Base-by-base conservation (phyloP, 2,888 invertebrate species). In the Crepidodera aurea region DNA sequence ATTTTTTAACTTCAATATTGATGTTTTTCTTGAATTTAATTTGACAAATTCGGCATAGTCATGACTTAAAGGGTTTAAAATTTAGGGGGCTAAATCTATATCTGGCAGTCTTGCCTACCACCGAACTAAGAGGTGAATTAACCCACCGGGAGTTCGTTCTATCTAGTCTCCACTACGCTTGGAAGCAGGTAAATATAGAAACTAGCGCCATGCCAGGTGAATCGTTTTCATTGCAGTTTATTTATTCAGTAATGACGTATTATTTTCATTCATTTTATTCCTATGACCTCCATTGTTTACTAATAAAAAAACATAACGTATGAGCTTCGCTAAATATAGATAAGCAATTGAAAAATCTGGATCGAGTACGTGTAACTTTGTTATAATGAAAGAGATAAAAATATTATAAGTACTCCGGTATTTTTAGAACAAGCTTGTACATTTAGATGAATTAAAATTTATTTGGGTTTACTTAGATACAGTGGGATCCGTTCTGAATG, bases 221-320 rank as follows among this genome's bases (percentile, higher is more conserved):
- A 40, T 15, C 6, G 27, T 40, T 27, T 16, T 51, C 18, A 34
- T 34, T 32, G 12, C 40, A 16, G 42, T 42, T 13, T 10, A 18
- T 54, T 54, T 54, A 54, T 42, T 13, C 29, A 15, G 37, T 1
- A 37, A 44, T 42, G 54, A 54, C 42, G 54, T 44, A 42, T 40
- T 40, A 42, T 40, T 40, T 54, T 32, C 42, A 54, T 54, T 54
- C 42, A 54, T 44, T 44, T 50, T 54, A 29, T 42, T 54, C 32
- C 8, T 8, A 29, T 54, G 54, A 54, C 54, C 54, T 54, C 32
- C 22, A 32, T 54, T 54, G 42, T 54, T 54, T 54, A 54, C 54
- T 40, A 40, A 40, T 42, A 42, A 37, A 16, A 18, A 54, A 40
- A 44, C 13, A 13, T 53, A 54, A 32, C 42, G 32, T 3, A 54